Conservation (phyloP, 2,113 vertebrate species). For the Chaetorhynchus papuensis region DNA sequence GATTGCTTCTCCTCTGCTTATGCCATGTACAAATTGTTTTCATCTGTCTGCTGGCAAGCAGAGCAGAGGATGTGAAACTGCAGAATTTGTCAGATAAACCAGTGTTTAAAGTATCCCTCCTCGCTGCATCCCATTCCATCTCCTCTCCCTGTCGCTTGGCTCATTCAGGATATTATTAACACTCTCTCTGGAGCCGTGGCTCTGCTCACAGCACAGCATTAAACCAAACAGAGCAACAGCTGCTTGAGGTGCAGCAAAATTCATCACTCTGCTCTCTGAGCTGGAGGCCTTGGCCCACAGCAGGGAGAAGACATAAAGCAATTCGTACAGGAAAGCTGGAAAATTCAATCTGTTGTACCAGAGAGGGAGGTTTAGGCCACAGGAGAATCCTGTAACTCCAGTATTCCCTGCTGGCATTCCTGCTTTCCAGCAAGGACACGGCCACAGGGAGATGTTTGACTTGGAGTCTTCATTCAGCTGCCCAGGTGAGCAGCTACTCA, state of each 20-base stretch:
- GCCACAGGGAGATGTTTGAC: neutral
- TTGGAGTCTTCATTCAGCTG: neutral
- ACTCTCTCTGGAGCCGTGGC: neutral
- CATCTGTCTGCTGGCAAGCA: neutral
- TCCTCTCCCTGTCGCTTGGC: neutral
- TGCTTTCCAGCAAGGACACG: neutral
- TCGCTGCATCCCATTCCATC: neutral
- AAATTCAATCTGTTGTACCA: neutral
- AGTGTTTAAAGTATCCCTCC: neutral
- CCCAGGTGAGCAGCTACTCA: neutral
- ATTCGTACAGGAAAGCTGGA: neutral
- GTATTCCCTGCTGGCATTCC: neutral
- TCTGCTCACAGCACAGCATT: neutral
- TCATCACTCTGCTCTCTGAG: neutral
- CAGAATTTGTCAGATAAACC: neutral
- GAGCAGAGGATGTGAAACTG: neutral
- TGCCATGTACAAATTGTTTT: neutral
- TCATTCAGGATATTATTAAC: neutral
- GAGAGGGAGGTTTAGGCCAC: neutral
- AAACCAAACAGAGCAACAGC: neutral
- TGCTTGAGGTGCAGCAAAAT: neutral
- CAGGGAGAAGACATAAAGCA: neutral
- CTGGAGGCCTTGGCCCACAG: neutral
- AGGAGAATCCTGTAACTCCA: neutral
- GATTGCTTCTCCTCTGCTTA: neutral